Evolutionary conservation across 2,888 invertebrate species (phyloP), one percentile per base, ranked within the genome.

Genomic region (Sepiola atlantica): DNA sequence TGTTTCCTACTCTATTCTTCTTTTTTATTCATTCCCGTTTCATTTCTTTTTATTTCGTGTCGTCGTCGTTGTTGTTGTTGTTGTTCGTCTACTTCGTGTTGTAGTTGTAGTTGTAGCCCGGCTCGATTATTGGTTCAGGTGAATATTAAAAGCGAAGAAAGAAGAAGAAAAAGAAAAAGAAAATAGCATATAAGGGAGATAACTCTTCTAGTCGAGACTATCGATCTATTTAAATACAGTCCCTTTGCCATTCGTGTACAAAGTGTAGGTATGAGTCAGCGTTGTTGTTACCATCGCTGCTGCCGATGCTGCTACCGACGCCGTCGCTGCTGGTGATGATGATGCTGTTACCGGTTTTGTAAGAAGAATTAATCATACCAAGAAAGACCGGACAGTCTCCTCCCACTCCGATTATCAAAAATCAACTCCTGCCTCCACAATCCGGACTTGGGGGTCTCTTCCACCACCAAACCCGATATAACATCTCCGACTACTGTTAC

Each of bases 221-320:
- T 77, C 77, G 77, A 77, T 77, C 77, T 77, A 77, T 77, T 77
- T 77, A n/a, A 77, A 77, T 77, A 77, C 77, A 77, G 77, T 77
- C 77, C 77, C 77, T 77, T 77, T 77, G 32, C 77, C 77, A 77
- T 45, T 45, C 77, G 77, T 45, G 77, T n/a, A 77, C n/a, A 77
- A 77, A 77, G n/a, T 45, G 45, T 45, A 45, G 4, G 45, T 77
- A 77, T 77, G 77, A 77, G 77, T 77, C 77, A 77, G 77, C 77
- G 77, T 77, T 77, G n/a, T n/a, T n/a, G 77, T 77, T n/a, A n/a
- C n/a, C n/a, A n/a, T n/a, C n/a, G n/a, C n/a, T n/a, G 32, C n/a
- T n/a, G 32, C n/a, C n/a, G 77, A n/a, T 77, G 77, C 77, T 77
- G 77, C 77, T n/a, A 77, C 77, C n/a, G 77, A n/a, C n/a, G 77